Base-by-base conservation (phyloP, 2,888 invertebrate genomes). In the Machimus rusticus region DNA sequence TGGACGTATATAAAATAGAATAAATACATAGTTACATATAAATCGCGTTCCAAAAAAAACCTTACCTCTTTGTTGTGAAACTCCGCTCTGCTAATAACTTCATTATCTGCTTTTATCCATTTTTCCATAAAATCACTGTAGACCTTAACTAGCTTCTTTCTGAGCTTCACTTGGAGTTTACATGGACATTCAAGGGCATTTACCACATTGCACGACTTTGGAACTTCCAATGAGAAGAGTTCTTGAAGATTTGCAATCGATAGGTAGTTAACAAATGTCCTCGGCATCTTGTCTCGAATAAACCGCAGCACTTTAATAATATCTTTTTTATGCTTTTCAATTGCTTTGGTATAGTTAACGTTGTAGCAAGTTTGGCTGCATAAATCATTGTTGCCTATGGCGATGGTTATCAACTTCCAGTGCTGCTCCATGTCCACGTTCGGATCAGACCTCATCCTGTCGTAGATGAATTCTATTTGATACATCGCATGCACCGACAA, bases 351-450 rank as follows among this genome's bases (percentile, higher is more conserved):
- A 3, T 66, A 12, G 82, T 94, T 91, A 4, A 92, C 88, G 23
- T 91, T 87, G 89, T 91, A 94, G 89, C 95, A 95, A 39, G 94
- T 92, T 78, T 94, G 93, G 0, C 91, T 87, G 88, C 95, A 95
- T 90, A 95, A 94, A 89, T 95, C 95, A 90, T 95, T 95, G 39
- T 93, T 91, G 19, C 95, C 95, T 74, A 95, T 94, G 90, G 95
- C 92, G 12, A 95, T 87, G 0, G 94, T 94, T 9, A 95, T 91
- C 90, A 95, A 94, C 92, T 95, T 95, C 95, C 95, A 95, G 89
- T 95, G 93, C 19, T 93, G 92, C 6, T 93, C 91, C 85, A 95
- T 89, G 88, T 95, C 93, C 2, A 95, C 94, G 74, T 93, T 91
- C 5, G 93, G 92, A 91, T 95, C 94, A 4, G 90, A 91, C 88